Conservation (phyloP, 2,888 invertebrate genomes). For the Aphidoletes aphidimyza region DNA sequence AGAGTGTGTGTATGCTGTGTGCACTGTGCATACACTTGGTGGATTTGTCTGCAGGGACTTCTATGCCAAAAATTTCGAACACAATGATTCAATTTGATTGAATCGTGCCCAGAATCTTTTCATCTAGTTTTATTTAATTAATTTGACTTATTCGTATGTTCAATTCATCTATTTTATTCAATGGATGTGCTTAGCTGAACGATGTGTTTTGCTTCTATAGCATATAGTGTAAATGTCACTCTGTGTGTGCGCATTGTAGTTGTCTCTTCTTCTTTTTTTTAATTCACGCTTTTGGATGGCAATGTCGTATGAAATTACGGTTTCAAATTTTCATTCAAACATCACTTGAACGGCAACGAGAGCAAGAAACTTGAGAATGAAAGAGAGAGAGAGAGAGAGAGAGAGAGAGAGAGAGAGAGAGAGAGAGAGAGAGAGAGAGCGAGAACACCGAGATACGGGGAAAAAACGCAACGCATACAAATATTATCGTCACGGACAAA, state of each 20-base stretch:
- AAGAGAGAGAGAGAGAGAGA: neutral
- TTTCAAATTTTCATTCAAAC: constrained; percentile 14
- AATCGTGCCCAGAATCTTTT: constrained; percentile 34
- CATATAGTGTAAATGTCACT: neutral
- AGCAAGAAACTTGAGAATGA: too few species aligned
- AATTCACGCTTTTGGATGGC: neutral
- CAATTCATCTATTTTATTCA: constrained; percentile 1
- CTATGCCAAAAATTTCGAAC: neutral
- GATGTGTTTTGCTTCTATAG: too few species aligned
- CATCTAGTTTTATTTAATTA: constrained; percentile 36
- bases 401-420: neutral
- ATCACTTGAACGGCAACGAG: too few species aligned
- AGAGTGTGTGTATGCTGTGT: too few species aligned
- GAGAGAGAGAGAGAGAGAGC: neutral
- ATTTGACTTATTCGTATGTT: constrained; percentile 1
- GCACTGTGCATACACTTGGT: neutral
- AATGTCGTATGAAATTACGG: constrained; percentile 23
- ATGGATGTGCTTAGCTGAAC: neutral
- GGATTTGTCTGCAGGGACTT: constrained; percentile 36
- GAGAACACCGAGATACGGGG: neutral
- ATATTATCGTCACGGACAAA: constrained; percentile 22
- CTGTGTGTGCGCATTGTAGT: neutral
- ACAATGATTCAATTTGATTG: constrained; percentile 39
- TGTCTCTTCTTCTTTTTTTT: neutral
- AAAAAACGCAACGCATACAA: neutral